Evolutionary conservation across 2,797 vertebrate genomes (phyloP).

Genomic region (Anguilla obscura): DNA sequence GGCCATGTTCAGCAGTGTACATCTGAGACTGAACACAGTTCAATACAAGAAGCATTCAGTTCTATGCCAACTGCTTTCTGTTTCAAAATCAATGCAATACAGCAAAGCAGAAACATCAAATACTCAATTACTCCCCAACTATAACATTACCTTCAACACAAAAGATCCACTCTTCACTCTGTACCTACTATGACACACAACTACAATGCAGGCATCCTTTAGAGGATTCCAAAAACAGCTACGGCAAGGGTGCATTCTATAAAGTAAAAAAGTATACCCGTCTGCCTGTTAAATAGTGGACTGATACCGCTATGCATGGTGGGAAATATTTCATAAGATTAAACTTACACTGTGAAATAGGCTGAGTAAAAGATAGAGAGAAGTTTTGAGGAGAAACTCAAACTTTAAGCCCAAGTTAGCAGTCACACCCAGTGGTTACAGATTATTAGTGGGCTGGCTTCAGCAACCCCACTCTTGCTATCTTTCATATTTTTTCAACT

Average conservation of each 20-base stretch:
- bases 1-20: neutral
- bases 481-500: too few relatives aligned
- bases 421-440: neutral
- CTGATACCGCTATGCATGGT: neutral
- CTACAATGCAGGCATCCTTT: neutral
- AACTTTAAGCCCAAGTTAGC: neutral
- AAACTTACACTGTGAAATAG: neutral
- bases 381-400: neutral
- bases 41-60: neutral
- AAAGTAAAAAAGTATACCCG: neutral
- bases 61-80: neutral
- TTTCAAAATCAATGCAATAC: slow-evolving; percentile 16
- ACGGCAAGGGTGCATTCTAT: neutral
- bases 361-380: neutral
- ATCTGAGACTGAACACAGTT: neutral
- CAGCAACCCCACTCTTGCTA: too few relatives aligned
- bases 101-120: neutral
- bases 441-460: neutral
- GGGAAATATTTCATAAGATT: neutral
- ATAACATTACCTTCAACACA: neutral
- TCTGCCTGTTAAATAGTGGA: neutral
- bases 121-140: neutral
- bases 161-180: neutral
- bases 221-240: too few relatives aligned
- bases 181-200: neutral